A percentile compares a stretch with the other conserved stretches of the same genome.
These are phyloP conservation scores for Conus ventricosus DNA, from an alignment of 1,140 invertebrate species.

Conservation along the genomic window DNA sequence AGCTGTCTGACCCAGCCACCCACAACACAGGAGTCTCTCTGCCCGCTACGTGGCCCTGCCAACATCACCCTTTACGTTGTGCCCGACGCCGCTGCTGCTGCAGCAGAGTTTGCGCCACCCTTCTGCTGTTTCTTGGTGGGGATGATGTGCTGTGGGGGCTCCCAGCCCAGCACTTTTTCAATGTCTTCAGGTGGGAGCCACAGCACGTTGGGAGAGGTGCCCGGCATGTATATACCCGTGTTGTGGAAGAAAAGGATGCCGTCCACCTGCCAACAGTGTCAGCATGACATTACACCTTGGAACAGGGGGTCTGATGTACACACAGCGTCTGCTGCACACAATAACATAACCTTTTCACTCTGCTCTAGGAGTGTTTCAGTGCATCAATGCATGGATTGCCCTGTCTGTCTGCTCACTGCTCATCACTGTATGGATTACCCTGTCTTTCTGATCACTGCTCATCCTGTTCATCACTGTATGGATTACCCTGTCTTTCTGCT, in stretches of 20 bases:
- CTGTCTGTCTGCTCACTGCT: too few species aligned
- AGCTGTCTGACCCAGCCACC: too few species aligned
- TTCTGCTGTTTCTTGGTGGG: conserved; percentile 20
- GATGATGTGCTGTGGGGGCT: conserved; percentile 23
- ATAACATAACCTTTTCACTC: background rate
- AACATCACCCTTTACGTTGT: too few species aligned
- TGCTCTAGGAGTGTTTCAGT: background rate
- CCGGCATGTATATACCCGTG: background rate
- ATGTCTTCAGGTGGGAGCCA: conserved; percentile 36
- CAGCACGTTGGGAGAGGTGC: conserved; percentile 18
- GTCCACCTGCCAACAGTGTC: conserved; percentile 28
- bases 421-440: too few species aligned
- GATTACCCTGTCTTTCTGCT: too few species aligned
- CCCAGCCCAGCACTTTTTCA: conserved; percentile 33
- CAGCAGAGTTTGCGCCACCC: background rate
- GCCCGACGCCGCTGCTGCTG: background rate
- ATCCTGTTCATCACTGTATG: too few species aligned
- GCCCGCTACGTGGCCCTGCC: too few species aligned
- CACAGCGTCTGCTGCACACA: background rate
- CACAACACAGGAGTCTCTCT: too few species aligned
- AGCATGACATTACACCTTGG: background rate
- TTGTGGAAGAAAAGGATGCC: conserved; percentile 40
- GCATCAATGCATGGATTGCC: too few species aligned
- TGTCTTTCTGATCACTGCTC: too few species aligned
- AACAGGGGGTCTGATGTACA: background rate